phyloP scores from a whole-genome alignment of 1,140 invertebrate species.

The Micrasema minimum region DNA sequence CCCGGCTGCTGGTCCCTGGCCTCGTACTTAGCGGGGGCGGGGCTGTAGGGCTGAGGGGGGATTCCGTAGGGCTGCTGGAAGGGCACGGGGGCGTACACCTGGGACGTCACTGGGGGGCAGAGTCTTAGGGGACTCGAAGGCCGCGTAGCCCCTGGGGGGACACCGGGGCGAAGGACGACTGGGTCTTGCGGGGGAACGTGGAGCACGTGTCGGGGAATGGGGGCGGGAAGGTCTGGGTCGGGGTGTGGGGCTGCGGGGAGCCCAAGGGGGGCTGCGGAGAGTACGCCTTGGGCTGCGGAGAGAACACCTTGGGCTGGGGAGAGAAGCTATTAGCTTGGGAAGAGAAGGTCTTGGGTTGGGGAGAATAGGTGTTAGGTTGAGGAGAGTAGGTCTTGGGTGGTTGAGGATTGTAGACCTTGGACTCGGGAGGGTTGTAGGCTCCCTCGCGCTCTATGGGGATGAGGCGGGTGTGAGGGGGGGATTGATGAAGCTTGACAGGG shows the following conservation, averaged over 20 bases:
- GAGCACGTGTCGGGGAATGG: constrained; percentile 39
- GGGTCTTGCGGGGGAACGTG: constrained; percentile 19
- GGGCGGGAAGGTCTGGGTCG: constrained; percentile 50
- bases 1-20: constrained; percentile 27
- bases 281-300: constrained; percentile 38
- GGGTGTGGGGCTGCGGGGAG: constrained; percentile 40
- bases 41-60: constrained; percentile 13
- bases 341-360: constrained; percentile 12
- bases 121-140: constrained; percentile 9
- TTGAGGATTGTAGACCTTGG: constrained; percentile 41
- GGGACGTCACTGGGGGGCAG: not conserved
- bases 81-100: constrained; percentile 42
- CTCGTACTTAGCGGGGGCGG: constrained; percentile 12
- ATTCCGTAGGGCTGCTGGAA: not conserved
- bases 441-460: constrained; percentile 42
- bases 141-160: constrained; percentile 5
- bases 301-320: constrained; percentile 30
- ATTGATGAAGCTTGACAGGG: constrained; percentile 48
- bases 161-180: constrained; percentile 35
- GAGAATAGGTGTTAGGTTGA: constrained; percentile 10
- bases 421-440: constrained; percentile 36
- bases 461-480: constrained; percentile 47
- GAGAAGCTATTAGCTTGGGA: constrained; percentile 23
- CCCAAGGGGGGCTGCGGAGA: constrained; percentile 40
- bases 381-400: not conserved